These are phyloP conservation scores for Liolophura sinensis DNA, from an alignment of 1,140 invertebrate species.

Conservation along the genomic window DNA sequence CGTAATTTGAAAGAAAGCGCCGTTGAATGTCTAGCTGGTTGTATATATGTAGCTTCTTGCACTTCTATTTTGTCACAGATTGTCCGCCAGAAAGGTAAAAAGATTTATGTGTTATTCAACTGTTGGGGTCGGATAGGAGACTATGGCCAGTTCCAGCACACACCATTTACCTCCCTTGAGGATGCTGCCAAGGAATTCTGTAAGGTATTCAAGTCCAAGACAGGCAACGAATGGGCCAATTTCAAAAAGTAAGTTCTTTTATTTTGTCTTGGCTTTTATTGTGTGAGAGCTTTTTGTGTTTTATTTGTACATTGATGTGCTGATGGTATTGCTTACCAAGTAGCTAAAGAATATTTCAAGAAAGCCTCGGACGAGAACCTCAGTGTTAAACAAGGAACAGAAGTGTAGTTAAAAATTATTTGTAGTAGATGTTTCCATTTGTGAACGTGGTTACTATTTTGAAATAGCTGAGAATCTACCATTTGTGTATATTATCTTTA, in stretches of 20 bases:
- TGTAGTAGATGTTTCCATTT: too few species aligned
- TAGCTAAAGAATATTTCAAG: neutral
- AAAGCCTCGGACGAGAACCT: too few species aligned
- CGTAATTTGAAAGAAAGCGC: neutral
- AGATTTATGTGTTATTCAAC: conserved; percentile 62
- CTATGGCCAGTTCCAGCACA: conserved; percentile 61
- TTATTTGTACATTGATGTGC: neutral
- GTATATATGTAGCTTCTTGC: neutral
- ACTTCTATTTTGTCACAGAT: conserved; percentile 36
- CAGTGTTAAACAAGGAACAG: too few species aligned
- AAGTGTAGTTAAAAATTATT: neutral
- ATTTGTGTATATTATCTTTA: too few species aligned
- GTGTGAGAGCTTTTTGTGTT: conserved; percentile 26
- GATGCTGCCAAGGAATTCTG: conserved; percentile 63
- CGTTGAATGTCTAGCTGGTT: neutral
- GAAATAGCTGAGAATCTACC: too few species aligned
- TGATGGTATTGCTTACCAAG: neutral
- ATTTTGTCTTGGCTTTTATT: conserved; percentile 33
- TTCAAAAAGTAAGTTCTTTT: conserved; percentile 45
- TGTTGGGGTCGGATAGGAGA: conserved; percentile 65
- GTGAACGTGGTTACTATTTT: too few species aligned
- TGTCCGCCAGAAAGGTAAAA: conserved; percentile 58
- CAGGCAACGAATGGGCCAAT: conserved; percentile 62
- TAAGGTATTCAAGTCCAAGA: conserved; percentile 63
- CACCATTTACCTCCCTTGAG: conserved; percentile 58